phyloP scores from a whole-genome alignment of 2,113 vertebrate species.

The Hystrix cristata region DNA sequence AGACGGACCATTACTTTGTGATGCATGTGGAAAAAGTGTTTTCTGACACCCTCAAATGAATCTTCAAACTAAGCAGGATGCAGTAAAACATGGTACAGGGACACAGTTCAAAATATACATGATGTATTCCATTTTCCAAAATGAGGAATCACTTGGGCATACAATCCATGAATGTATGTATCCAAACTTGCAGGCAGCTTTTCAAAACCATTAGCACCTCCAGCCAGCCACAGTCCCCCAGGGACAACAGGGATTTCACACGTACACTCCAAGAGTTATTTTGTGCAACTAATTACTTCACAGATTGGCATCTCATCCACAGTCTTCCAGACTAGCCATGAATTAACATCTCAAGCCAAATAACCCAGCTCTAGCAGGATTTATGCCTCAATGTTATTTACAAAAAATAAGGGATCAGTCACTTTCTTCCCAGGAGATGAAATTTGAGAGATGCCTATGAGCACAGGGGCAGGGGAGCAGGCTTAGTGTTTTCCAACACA shows the following conservation, averaged over 20 bases:
- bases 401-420: conserved; percentile 19
- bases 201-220: conserved; percentile 72
- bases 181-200: conserved; percentile 64
- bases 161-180: conserved; percentile 60
- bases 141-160: conserved; percentile 53
- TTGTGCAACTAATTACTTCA: conserved; percentile 62
- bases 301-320: conserved; percentile 63
- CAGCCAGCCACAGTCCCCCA: conserved; percentile 26
- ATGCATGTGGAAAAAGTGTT: conserved; percentile 65
- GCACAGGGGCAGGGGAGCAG: not conserved
- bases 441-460: not conserved
- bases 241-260: conserved; percentile 62
- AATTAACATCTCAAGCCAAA: conserved; percentile 66
- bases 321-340: conserved; percentile 36
- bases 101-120: conserved; percentile 68
- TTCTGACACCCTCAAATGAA: conserved; percentile 68
- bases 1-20: conserved; percentile 47
- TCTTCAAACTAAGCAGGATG: conserved; percentile 72
- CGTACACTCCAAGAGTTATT: conserved; percentile 59
- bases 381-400: not conserved
- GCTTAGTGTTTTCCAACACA: conserved; percentile 24
- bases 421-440: not conserved
- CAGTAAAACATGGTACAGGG: conserved; percentile 57
- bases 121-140: conserved; percentile 70
- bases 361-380: not conserved